These are phyloP conservation scores for Pomacea canaliculata DNA, from an alignment of 2,888 invertebrate species.

Conservation along the genomic window DNA sequence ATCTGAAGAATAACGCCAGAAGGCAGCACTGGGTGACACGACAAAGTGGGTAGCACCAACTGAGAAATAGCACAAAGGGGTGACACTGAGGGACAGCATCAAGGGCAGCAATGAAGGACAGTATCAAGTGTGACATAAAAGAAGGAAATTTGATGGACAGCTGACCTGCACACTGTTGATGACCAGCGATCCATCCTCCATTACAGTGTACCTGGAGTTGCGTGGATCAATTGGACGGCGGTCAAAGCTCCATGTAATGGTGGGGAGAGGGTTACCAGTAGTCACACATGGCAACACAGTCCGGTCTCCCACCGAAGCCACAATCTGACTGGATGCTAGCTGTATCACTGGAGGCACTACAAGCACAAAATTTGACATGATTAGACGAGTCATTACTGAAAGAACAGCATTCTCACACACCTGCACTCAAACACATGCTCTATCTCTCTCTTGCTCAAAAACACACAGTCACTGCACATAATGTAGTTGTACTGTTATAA, in stretches of 20 bases:
- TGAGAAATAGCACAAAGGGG: too few relatives aligned
- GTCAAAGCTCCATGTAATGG: slow-evolving; percentile 68
- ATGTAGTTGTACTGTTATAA: too few relatives aligned
- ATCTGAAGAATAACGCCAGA: too few relatives aligned
- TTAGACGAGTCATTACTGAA: neutral
- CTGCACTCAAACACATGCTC: too few relatives aligned
- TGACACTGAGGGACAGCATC: too few relatives aligned
- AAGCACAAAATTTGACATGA: slow-evolving; percentile 20
- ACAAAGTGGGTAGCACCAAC: too few relatives aligned
- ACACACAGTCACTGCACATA: too few relatives aligned
- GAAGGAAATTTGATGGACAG: neutral
- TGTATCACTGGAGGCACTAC: slow-evolving; percentile 67
- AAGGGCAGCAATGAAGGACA: too few relatives aligned
- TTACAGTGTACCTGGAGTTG: slow-evolving; percentile 28
- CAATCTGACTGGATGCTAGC: slow-evolving; percentile 49
- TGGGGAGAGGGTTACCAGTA: slow-evolving; percentile 67
- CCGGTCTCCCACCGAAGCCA: slow-evolving; percentile 58
- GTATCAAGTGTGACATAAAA: too few relatives aligned
- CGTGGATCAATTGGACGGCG: slow-evolving; percentile 46
- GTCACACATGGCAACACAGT: slow-evolving; percentile 61
- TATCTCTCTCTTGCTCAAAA: too few relatives aligned
- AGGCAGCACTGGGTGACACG: too few relatives aligned
- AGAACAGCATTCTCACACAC: neutral
- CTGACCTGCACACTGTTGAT: slow-evolving; percentile 30
- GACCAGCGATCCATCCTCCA: slow-evolving; percentile 29